Evolutionary conservation across 2,113 vertebrate genomes (phyloP).

Genomic region (Takifugu bimaculatus): DNA sequence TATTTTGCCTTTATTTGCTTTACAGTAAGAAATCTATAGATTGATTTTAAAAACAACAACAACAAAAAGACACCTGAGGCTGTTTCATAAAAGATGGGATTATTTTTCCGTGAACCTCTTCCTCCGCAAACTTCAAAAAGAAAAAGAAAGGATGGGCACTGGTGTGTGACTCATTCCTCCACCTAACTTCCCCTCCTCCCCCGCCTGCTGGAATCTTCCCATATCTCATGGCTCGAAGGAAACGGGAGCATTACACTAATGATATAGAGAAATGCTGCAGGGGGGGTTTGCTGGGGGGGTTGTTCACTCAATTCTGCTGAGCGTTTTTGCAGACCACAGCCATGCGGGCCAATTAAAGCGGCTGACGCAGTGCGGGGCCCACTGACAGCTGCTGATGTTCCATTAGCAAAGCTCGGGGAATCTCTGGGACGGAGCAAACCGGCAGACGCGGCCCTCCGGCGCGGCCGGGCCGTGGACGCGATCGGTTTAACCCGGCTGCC

Average conservation of each 20-base stretch:
- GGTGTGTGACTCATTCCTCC: conserved; percentile 53
- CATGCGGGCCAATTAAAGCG: conserved; percentile 58
- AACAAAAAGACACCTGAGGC: background rate
- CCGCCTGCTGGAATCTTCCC: conserved; percentile 43
- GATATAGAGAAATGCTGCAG: conserved; percentile 38
- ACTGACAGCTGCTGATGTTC: conserved; percentile 56
- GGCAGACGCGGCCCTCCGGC: background rate
- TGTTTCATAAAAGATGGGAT: conserved; percentile 9
- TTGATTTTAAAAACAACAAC: background rate
- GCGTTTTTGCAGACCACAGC: conserved; percentile 41
- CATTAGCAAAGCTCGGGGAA: conserved; percentile 35
- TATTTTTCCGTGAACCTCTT: conserved; percentile 15
- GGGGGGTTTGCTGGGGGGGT: background rate
- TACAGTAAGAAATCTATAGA: conserved; percentile 7
- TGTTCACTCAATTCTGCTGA: conserved; percentile 46
- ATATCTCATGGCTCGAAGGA: conserved; percentile 38
- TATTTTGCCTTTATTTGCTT: background rate
- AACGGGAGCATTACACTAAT: conserved; percentile 69
- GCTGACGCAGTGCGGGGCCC: conserved; percentile 68
- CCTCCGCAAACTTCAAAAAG: conserved; percentile 19
- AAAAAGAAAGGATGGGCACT: conserved; percentile 7
- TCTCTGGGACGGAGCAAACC: conserved; percentile 21
- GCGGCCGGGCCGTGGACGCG: background rate
- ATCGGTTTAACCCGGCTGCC: background rate
- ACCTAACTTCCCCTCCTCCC: conserved; percentile 6